Conservation (phyloP, 2,113 vertebrate genomes). For the Chiloscyllium plagiosum region DNA sequence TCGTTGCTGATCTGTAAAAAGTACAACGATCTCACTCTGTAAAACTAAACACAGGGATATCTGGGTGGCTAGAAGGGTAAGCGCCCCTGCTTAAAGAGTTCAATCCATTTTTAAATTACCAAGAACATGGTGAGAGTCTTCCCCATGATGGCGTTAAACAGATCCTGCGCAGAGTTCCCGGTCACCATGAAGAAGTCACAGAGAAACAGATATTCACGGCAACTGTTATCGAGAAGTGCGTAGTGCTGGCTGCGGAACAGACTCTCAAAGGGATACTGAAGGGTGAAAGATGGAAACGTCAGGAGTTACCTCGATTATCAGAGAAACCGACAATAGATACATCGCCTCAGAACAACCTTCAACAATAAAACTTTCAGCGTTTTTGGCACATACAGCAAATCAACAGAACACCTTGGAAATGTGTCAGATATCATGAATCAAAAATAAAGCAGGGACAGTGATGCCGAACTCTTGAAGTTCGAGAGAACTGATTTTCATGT, state of each 20-base stretch:
- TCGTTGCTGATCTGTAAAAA: rapidly evolving
- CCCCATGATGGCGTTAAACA: constrained; percentile 85
- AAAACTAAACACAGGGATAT: neutral
- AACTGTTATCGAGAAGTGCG: constrained; percentile 81
- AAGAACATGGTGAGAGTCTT: constrained; percentile 77
- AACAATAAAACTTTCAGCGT: neutral
- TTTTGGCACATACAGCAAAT: neutral
- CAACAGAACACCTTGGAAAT: no score
- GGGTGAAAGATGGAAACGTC: neutral
- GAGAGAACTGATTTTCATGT: no score
- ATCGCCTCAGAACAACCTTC: neutral
- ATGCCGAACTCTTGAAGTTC: no score
- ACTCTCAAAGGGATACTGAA: constrained; percentile 81
- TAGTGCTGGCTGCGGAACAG: constrained; percentile 90
- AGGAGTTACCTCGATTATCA: neutral
- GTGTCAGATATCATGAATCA: no score
- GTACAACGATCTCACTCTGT: no score
- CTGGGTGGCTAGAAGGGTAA: neutral
- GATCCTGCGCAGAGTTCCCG: constrained; percentile 68
- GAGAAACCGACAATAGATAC: neutral
- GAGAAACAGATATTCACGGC: constrained; percentile 81
- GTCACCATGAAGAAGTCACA: constrained; percentile 83
- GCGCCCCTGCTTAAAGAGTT: neutral
- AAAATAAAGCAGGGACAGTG: no score
- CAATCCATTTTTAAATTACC: constrained; percentile 49